These are phyloP conservation scores for Pristiophorus japonicus DNA, from an alignment of 2,113 vertebrate species.

Conservation along the genomic window DNA sequence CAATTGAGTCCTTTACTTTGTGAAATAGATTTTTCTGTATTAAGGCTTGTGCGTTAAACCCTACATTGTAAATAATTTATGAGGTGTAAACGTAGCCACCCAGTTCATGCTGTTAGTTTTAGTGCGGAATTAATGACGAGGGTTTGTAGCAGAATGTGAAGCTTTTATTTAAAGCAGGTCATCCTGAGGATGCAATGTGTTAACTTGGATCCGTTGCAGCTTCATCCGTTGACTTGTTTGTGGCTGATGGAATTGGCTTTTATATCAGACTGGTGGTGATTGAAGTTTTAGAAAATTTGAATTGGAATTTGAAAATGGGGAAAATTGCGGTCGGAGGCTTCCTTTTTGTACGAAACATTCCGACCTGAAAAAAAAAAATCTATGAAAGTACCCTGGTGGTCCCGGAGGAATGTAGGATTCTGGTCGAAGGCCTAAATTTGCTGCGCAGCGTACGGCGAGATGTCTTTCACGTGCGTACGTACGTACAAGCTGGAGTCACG, in stretches of 20 bases:
- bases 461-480: too few species aligned
- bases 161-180: not conserved
- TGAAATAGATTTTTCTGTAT: constrained; percentile 11
- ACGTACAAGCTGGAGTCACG: too few species aligned
- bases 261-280: not conserved
- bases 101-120: not conserved
- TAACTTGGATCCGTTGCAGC: not conserved
- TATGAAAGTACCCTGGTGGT: too few species aligned
- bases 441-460: too few species aligned
- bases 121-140: not conserved
- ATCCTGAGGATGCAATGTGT: not conserved
- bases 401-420: too few species aligned
- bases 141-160: not conserved
- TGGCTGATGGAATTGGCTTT: not conserved
- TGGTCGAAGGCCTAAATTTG: too few species aligned
- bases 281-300: not conserved
- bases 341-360: too few species aligned
- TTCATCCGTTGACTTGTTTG: not conserved
- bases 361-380: too few species aligned
- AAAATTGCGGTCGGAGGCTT: too few species aligned
- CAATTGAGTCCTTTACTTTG: not conserved
- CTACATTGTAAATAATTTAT: constrained; percentile 8
- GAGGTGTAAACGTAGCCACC: not conserved
- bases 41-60: too few species aligned
- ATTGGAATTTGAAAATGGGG: not conserved